Evolutionary conservation across 2,113 vertebrate species (phyloP), one percentile per base, ranked within the genome.

Genomic region (Mustela nigripes): DNA sequence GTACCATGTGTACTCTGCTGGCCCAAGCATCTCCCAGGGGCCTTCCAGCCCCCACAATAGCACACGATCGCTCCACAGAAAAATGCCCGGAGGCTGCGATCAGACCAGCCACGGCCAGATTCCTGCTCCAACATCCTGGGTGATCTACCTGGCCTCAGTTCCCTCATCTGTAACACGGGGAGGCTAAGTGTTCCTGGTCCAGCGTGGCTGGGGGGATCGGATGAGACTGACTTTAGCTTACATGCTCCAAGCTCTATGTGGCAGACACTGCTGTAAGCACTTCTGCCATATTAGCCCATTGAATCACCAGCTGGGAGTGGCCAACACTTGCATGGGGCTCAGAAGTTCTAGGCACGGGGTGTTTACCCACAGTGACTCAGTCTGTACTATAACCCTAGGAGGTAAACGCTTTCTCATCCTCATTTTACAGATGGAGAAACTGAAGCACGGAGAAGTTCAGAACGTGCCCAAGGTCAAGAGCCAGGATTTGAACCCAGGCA

Each of bases 21-120:
- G 33, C 3, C 42, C n/a, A 82, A 24, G 11, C 50, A 36, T 50
- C 48, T 82, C 42, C 48, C 18, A 71, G 14, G 48, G 6, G 11
- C 50, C 74, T 79, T 67, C 60, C 31, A 56, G 53, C 56, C 8
- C 26, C 71, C 39, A 36, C 6, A 81, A 65, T 3, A 4, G 36
- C 1, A 2, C 1, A 1, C 1, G 19, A 63, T 4, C 67, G 12
- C 28, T 36, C 33, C 53, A 31, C 0, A 4, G 53, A 50, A 88
- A 80, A 79, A 39, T 0, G 4, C 16, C n/a, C 0, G 0, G 8
- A 7, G 14, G 24, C 16, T 15, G 18, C 19, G 50, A 48, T 45
- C 79, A 89, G 26, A 15, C 15, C 39, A 28, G 2, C 24, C 31
- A 4, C 0, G 2, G 39, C 81, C n/a, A 45, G 73, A 74, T 26